Percentiles rank a stretch among this genome's conserved stretches.
phyloP scores from a whole-genome alignment of 1,140 invertebrate genomes.

The Chionoecetes opilio region DNA sequence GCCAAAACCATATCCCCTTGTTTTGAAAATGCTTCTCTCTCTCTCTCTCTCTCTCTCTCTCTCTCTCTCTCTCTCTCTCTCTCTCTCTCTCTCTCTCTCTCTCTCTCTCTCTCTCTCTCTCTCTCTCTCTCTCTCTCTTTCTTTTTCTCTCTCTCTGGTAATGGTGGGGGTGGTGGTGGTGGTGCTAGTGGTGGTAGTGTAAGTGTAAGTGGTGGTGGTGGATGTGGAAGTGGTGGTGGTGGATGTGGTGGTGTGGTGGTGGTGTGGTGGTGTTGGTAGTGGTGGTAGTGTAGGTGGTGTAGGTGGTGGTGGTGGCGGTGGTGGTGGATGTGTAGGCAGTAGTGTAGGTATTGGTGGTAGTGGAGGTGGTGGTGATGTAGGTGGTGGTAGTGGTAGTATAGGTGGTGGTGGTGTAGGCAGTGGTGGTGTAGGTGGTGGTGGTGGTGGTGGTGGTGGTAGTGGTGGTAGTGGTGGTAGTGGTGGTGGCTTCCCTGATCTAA shows the following conservation, averaged over 20 bases:
- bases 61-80: not conserved
- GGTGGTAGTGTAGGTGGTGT: too few species aligned
- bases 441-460: not conserved
- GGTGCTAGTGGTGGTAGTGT: not conserved
- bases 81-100: slow-evolving; percentile 44
- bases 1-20: not conserved
- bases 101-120: slow-evolving; percentile 33
- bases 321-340: slow-evolving; percentile 34
- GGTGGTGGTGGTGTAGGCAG: not conserved
- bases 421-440: too few species aligned
- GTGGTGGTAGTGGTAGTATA: not conserved
- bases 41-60: not conserved
- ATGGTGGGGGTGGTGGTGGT: not conserved
- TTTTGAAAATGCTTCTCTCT: slow-evolving; percentile 9
- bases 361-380: too few species aligned
- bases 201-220: too few species aligned
- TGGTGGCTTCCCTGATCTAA: slow-evolving; percentile 35
- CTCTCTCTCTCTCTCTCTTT: slow-evolving; percentile 45
- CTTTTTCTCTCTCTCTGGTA: not conserved
- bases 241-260: not conserved
- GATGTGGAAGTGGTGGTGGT: not conserved
- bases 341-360: too few species aligned
- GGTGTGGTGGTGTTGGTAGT: not conserved
- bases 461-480: not conserved
- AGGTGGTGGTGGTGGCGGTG: not conserved